A percentile compares a stretch with the other conserved stretches of the same genome.
phyloP scores from a whole-genome alignment of 2,888 invertebrate species.

The Halictus ligatus region DNA sequence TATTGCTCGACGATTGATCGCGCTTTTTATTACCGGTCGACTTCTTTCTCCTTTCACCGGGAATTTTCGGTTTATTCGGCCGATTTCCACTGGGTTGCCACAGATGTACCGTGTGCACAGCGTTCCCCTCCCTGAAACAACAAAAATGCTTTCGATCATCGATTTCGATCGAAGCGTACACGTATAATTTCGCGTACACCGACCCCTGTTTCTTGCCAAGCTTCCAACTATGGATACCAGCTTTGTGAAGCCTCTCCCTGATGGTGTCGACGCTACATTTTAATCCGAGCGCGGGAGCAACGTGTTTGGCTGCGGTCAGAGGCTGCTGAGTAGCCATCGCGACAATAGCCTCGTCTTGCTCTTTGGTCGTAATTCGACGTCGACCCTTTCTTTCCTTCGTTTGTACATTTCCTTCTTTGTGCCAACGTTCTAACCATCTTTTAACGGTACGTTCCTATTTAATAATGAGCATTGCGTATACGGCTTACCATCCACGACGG shows the following conservation, averaged over 20 bases:
- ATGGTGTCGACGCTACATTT: constrained; percentile 83
- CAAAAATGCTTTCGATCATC: neutral
- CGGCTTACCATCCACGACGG: constrained; percentile 31
- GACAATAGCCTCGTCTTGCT: constrained; percentile 82
- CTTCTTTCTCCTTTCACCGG: constrained; percentile 76
- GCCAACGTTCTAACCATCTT: constrained; percentile 83
- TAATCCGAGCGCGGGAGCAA: constrained; percentile 81
- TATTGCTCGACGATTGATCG: constrained; percentile 40
- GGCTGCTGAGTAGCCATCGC: constrained; percentile 83
- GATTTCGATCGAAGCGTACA: neutral
- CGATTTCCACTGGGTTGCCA: constrained; percentile 83
- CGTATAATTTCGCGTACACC: constrained; percentile 15
- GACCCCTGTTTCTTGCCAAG: constrained; percentile 83
- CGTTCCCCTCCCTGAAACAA: constrained; percentile 79
- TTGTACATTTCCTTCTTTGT: constrained; percentile 82
- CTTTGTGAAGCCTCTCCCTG: constrained; percentile 82
- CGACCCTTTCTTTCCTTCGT: constrained; percentile 83
- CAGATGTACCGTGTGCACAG: constrained; percentile 81
- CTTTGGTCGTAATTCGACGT: constrained; percentile 82
- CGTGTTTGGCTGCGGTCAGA: constrained; percentile 82
- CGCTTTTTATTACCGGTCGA: constrained; percentile 68
- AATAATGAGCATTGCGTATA: constrained; percentile 54
- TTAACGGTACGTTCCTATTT: constrained; percentile 82
- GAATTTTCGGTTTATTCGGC: constrained; percentile 79
- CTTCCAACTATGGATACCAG: constrained; percentile 83